A percentile compares a stretch with the other conserved stretches of the same genome.
Evolutionary conservation across 30 jellyfish, hydroid and myxozoan genomes (phyloP).

Genomic region (Aurelia coerulea): DNA sequence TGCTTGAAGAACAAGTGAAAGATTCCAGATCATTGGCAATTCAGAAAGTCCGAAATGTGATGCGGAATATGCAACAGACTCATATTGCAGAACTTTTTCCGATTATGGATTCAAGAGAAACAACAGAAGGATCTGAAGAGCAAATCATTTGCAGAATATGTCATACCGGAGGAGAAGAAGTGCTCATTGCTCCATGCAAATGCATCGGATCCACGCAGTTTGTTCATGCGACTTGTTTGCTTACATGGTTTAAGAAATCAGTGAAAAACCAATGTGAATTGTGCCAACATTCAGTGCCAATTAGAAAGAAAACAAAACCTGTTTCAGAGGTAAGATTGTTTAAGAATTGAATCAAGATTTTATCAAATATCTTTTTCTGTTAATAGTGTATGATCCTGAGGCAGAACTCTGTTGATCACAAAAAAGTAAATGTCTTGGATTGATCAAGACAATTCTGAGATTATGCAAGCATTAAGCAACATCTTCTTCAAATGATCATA

Average conservation of each 20-base stretch:
- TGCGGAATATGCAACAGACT: constrained; percentile 48
- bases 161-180: constrained; percentile 90
- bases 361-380: no score
- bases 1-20: constrained; percentile 14
- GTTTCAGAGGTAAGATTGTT: constrained; percentile 69
- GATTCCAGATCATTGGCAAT: constrained; percentile 31
- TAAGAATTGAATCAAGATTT: no score
- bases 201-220: constrained; percentile 94
- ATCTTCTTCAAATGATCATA: no score
- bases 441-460: no score
- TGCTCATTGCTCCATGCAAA: constrained; percentile 90
- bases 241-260: constrained; percentile 96
- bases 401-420: no score
- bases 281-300: constrained; percentile 87
- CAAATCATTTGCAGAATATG: constrained; percentile 73
- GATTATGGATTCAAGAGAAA: constrained; percentile 71
- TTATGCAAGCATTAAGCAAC: no score
- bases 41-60: constrained; percentile 42
- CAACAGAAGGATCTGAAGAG: constrained; percentile 81
- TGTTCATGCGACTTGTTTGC: constrained; percentile 95
- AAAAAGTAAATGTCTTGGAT: no score
- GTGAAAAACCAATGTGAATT: constrained; percentile 94
- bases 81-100: constrained; percentile 66
- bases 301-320: constrained; percentile 70
- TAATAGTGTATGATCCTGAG: no score